phyloP scores from a whole-genome alignment of 53 echinoderm and acorn worm genomes.

The Patiria pectinifera region DNA sequence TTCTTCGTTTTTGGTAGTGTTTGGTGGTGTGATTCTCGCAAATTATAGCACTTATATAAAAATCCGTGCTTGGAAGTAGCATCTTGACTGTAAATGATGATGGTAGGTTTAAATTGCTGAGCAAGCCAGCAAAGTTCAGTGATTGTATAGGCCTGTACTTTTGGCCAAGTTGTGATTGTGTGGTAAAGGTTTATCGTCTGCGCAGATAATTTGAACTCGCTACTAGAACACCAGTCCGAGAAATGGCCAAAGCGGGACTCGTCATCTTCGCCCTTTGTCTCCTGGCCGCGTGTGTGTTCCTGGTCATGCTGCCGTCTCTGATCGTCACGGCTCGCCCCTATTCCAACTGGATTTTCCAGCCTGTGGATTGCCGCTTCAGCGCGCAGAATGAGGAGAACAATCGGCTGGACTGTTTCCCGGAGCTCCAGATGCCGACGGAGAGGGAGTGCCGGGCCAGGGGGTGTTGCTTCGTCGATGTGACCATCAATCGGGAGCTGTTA shows the following conservation, averaged over 20 bases:
- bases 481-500: conserved; percentile 68
- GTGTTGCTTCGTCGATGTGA: conserved; percentile 83
- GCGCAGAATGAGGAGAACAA: conserved; percentile 76
- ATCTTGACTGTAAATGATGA: too few relatives aligned
- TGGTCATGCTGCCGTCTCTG: conserved; percentile 77
- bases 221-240: not conserved
- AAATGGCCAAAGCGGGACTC: conserved; percentile 34
- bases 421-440: conserved; percentile 78
- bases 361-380: conserved; percentile 72
- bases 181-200: too few relatives aligned
- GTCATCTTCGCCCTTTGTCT: conserved; percentile 64
- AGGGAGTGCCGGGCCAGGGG: conserved; percentile 81
- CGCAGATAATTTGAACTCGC: not conserved
- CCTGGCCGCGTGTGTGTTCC: conserved; percentile 57
- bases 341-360: conserved; percentile 79
- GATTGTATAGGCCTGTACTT: too few relatives aligned
- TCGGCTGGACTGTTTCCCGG: conserved; percentile 90
- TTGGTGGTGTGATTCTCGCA: too few relatives aligned
- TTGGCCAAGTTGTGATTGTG: too few relatives aligned
- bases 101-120: too few relatives aligned
- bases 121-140: too few relatives aligned
- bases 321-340: conserved; percentile 82
- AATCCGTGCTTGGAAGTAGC: too few relatives aligned
- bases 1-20: too few relatives aligned
- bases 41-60: too few relatives aligned